phyloP scores from a whole-genome alignment of 2,797 vertebrate genomes.

The Anguilla anguilla region DNA sequence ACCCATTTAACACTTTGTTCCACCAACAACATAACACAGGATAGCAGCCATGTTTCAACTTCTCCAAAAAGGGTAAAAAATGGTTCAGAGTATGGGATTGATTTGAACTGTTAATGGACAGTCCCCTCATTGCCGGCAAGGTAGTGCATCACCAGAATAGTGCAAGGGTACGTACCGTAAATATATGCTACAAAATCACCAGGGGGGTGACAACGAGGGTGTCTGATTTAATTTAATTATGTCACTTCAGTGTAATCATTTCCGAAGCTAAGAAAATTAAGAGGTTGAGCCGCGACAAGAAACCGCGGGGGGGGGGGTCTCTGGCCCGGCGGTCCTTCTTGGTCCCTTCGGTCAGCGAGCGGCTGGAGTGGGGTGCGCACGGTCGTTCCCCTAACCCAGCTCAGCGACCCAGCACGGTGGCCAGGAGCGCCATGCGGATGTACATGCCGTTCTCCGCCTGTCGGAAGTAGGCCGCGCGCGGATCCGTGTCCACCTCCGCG shows the following conservation, averaged over 20 bases:
- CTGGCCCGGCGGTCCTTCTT: background rate
- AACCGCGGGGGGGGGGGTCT: background rate
- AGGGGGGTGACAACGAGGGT: background rate
- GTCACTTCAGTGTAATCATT: background rate
- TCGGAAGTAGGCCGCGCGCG: constrained; percentile 93
- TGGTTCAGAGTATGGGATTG: background rate
- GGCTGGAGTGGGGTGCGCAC: background rate
- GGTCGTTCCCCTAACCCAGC: background rate
- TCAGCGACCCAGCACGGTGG: constrained; percentile 86
- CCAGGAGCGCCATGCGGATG: constrained; percentile 92
- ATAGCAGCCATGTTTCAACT: background rate
- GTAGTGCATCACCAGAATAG: background rate
- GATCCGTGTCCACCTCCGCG: constrained; percentile 91
- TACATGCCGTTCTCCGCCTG: constrained; percentile 98
- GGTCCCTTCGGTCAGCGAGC: constrained; percentile 4
- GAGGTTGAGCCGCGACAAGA: background rate
- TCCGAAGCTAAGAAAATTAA: background rate
- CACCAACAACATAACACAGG: background rate
- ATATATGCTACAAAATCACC: background rate
- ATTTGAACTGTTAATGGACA: background rate
- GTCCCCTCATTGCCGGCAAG: background rate
- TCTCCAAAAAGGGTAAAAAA: background rate
- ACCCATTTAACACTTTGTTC: background rate
- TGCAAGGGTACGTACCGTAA: background rate
- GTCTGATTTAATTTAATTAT: background rate